Evolutionary conservation across 1,140 invertebrate species (phyloP).

Genomic region (Steinernema feltiae): DNA sequence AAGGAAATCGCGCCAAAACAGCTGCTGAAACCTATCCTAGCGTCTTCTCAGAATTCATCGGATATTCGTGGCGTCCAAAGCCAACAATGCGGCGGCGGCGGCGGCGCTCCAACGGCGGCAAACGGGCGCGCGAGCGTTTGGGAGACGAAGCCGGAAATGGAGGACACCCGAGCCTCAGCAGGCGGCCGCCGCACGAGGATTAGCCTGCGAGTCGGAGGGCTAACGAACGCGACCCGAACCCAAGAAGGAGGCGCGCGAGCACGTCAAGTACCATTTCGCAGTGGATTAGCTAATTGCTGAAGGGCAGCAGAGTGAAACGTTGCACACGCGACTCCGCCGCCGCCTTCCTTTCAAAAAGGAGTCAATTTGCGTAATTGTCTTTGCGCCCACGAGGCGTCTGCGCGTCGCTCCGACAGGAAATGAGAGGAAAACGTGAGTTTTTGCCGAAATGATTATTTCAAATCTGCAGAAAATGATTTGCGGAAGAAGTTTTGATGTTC

Average conservation of each 20-base stretch:
- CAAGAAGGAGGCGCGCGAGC: neutral
- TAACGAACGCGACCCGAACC: too few species aligned
- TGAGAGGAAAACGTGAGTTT: neutral
- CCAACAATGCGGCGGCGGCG: neutral
- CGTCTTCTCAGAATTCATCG: neutral
- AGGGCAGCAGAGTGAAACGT: conserved; percentile 4
- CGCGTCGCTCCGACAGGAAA: too few species aligned
- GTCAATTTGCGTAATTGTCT: conserved; percentile 12
- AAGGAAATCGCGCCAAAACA: neutral
- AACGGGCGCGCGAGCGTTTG: too few species aligned
- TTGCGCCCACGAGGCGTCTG: neutral
- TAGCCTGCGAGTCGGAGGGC: neutral
- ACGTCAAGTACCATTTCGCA: conserved; percentile 1
- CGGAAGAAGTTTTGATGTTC: too few species aligned
- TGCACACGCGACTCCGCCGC: neutral
- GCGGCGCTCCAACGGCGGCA: neutral
- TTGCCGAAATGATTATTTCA: neutral
- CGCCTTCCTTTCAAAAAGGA: neutral
- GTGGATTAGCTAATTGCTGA: conserved; percentile 6
- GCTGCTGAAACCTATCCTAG: neutral
- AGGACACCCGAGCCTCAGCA: neutral
- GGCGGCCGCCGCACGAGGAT: neutral
- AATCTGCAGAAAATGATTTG: too few species aligned
- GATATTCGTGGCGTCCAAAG: neutral
- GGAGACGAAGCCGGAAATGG: conserved; percentile 10